These are phyloP conservation scores for Salmo trutta DNA, from an alignment of 2,797 vertebrate species.

Conservation along the genomic window DNA sequence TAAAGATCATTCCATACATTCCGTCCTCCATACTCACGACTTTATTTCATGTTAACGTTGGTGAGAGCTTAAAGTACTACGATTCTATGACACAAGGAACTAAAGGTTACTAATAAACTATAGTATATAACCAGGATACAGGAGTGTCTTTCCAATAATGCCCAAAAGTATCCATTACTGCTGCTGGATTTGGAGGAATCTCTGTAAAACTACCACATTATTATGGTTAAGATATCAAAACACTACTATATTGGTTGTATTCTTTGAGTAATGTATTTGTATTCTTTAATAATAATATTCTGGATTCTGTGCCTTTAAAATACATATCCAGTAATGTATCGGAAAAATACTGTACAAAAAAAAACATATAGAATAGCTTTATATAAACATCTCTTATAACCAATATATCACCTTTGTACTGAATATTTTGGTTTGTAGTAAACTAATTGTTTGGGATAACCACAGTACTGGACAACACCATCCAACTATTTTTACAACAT, in stretches of 20 bases:
- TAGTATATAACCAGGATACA: conserved; percentile 5
- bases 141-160: conserved; percentile 45
- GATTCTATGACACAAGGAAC: not conserved
- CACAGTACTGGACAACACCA: conserved; percentile 90
- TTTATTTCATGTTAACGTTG: conserved; percentile 11
- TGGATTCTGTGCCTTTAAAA: conserved; percentile 84
- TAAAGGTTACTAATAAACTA: not conserved
- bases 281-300: conserved; percentile 74
- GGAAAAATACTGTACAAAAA: conserved; percentile 98
- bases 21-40: conserved; percentile 8
- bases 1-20: conserved; percentile 26
- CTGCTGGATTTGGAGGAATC: conserved; percentile 52
- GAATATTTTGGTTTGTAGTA: conserved; percentile 90
- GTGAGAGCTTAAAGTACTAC: conserved; percentile 3
- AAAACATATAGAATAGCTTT: conserved; percentile 85
- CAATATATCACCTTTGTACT: conserved; percentile 75
- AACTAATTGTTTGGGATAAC: conserved; percentile 86
- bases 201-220: conserved; percentile 75
- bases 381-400: conserved; percentile 89
- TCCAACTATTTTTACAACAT: conserved; percentile 75
- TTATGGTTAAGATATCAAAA: conserved; percentile 78
- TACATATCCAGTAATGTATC: conserved; percentile 89
- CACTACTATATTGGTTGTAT: conserved; percentile 57
- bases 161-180: conserved; percentile 48
- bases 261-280: conserved; percentile 57